Evolutionary conservation across 2,888 invertebrate genomes (phyloP).

Genomic region (Petrolisthes manimaculis): DNA sequence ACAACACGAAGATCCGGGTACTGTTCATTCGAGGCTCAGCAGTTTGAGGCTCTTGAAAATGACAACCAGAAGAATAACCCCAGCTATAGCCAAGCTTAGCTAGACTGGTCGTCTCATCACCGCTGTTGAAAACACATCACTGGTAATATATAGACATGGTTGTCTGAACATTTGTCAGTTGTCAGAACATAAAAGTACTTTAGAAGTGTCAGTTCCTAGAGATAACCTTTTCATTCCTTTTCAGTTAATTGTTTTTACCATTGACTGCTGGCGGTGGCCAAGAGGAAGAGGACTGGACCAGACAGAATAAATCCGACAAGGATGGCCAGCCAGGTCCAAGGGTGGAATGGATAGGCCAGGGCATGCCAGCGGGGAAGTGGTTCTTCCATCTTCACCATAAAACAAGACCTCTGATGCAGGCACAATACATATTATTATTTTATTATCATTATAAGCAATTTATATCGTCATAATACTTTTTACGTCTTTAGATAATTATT

Average conservation of each 20-base stretch:
- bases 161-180: too few relatives aligned
- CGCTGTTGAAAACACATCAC: neutral
- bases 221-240: too few relatives aligned
- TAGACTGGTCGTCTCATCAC: neutral
- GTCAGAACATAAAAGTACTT: too few relatives aligned
- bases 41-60: neutral
- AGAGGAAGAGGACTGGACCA: conserved; percentile 32
- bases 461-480: too few relatives aligned
- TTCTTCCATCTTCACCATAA: conserved; percentile 45
- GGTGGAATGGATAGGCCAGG: conserved; percentile 54
- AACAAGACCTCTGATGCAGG: conserved; percentile 24
- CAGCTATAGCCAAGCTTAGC: conserved; percentile 9
- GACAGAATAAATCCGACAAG: conserved; percentile 33
- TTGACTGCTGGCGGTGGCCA: neutral
- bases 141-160: too few relatives aligned
- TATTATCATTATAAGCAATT: too few relatives aligned
- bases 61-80: conserved; percentile 23
- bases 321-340: conserved; percentile 47
- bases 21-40: conserved; percentile 3
- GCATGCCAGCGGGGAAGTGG: conserved; percentile 57
- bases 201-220: too few relatives aligned
- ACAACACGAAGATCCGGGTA: conserved; percentile 34
- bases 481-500: too few relatives aligned
- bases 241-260: neutral
- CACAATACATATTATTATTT: too few relatives aligned